These are phyloP conservation scores for Physeter macrocephalus DNA, from an alignment of 2,113 vertebrate genomes.

Conservation along the genomic window DNA sequence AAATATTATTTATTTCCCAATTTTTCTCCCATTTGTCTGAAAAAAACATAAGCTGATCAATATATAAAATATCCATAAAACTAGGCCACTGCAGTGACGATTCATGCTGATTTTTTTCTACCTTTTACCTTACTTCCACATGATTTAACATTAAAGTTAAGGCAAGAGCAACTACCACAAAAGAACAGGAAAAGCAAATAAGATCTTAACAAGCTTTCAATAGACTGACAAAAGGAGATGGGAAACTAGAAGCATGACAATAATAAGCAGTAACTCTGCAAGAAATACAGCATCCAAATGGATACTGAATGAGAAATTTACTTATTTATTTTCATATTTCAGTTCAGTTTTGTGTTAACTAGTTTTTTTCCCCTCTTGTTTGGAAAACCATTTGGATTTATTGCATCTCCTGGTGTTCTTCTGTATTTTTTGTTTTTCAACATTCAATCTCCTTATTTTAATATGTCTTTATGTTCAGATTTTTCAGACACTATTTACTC, in stretches of 20 bases:
- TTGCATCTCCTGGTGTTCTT: constrained; percentile 53
- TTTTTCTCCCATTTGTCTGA: constrained; percentile 45
- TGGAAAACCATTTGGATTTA: constrained; percentile 67
- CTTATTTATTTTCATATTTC: constrained; percentile 65
- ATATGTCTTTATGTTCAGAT: constrained; percentile 68
- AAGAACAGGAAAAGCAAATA: constrained; percentile 73
- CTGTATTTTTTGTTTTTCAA: constrained; percentile 46
- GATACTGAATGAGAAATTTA: constrained; percentile 68
- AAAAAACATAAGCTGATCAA: constrained; percentile 68
- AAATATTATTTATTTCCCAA: constrained; percentile 54
- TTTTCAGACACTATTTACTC: constrained; percentile 67
- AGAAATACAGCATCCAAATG: constrained; percentile 72
- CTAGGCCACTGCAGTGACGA: neutral
- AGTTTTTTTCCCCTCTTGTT: constrained; percentile 66
- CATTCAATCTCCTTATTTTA: constrained; percentile 60
- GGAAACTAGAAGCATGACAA: constrained; percentile 72
- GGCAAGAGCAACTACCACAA: constrained; percentile 54
- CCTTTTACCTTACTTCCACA: constrained; percentile 42
- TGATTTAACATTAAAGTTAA: constrained; percentile 69
- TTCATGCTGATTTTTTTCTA: neutral
- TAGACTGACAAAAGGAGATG: constrained; percentile 71
- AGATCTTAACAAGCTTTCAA: constrained; percentile 77
- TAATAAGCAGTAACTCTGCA: constrained; percentile 72
- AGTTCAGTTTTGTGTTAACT: constrained; percentile 54
- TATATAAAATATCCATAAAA: constrained; percentile 53